Conservation (phyloP, 1,140 invertebrate species). For the Bombus fervidus region DNA sequence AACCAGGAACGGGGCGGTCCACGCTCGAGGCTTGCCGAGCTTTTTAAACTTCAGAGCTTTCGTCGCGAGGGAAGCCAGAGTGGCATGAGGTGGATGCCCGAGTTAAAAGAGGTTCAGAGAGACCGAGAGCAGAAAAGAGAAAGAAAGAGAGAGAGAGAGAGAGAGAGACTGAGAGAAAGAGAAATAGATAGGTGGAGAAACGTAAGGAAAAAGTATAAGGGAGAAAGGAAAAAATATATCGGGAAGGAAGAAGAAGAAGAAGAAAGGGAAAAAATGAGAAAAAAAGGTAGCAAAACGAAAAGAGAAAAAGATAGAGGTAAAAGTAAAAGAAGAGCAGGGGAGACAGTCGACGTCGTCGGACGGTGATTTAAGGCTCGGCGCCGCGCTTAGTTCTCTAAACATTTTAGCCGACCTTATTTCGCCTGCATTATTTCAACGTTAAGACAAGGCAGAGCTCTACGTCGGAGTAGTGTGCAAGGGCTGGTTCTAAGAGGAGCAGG, state of each 20-base stretch:
- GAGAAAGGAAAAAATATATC: background rate
- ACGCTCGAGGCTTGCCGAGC: constrained; percentile 46
- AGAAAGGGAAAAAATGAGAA: background rate
- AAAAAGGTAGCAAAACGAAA: background rate
- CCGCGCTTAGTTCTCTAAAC: constrained; percentile 76
- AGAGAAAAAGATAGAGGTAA: background rate
- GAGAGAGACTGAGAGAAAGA: constrained; percentile 2
- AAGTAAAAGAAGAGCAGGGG: constrained; percentile 23
- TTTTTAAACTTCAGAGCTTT: constrained; percentile 67
- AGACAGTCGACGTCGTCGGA: constrained; percentile 58
- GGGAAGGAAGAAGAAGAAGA: background rate
- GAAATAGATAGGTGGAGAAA: background rate
- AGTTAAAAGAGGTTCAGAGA: constrained; percentile 28
- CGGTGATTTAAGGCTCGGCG: constrained; percentile 70
- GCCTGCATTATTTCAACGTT: constrained; percentile 78
- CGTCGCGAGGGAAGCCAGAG: constrained; percentile 46
- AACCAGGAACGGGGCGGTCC: constrained; percentile 39
- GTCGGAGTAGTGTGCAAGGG: constrained; percentile 48
- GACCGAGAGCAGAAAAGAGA: background rate
- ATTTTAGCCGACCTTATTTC: constrained; percentile 78
- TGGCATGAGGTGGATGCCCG: constrained; percentile 36
- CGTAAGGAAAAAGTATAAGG: too few relatives aligned
- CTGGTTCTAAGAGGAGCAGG: constrained; percentile 41
- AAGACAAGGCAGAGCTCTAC: constrained; percentile 66
- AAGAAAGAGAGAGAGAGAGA: background rate